Evolutionary conservation across 1,140 invertebrate genomes (phyloP).

Genomic region (Wasmannia auropunctata): DNA sequence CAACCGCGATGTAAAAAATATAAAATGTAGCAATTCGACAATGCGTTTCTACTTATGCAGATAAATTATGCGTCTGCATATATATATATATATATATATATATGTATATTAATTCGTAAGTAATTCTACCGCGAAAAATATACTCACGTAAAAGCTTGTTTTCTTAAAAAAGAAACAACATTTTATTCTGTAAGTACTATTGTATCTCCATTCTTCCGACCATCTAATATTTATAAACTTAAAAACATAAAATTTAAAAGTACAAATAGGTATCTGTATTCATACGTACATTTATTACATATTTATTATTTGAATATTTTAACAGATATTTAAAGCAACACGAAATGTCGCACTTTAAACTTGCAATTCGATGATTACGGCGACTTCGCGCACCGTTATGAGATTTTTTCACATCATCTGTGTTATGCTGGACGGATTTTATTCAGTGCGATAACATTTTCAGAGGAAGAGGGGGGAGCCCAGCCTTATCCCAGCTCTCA

Average conservation of each 20-base stretch:
- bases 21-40: background rate
- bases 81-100: no score
- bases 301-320: background rate
- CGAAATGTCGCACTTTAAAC: background rate
- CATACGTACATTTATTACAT: background rate
- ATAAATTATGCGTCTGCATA: no score
- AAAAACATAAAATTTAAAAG: background rate
- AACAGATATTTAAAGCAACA: background rate
- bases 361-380: background rate
- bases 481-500: slow-evolving; percentile 47
- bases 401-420: background rate
- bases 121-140: background rate
- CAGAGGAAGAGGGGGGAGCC: background rate
- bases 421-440: slow-evolving; percentile 1
- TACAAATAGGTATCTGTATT: no score
- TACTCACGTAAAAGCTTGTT: background rate
- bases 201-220: background rate
- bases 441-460: slow-evolving; percentile 2
- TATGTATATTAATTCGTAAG: no score
- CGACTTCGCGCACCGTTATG: background rate
- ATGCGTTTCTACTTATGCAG: background rate
- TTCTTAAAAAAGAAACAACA: background rate
- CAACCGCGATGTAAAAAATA: background rate
- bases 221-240: background rate
- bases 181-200: background rate